Evolutionary conservation across 2,113 vertebrate genomes (phyloP), one percentile per base, ranked within the genome.

Genomic region (Columbina picui): DNA sequence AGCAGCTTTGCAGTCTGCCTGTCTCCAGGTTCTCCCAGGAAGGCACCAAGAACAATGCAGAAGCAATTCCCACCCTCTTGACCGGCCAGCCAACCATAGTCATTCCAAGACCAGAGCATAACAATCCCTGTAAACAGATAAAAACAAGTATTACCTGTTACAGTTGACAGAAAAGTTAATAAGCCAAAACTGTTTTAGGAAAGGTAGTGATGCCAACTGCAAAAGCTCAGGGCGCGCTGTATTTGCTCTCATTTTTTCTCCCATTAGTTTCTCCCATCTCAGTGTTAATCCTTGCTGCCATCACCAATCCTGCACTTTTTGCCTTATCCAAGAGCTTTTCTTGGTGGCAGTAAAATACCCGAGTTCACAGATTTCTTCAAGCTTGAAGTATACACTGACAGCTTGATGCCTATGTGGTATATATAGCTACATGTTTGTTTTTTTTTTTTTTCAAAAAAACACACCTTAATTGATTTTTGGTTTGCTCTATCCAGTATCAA

Each of bases 31-130:
- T 20, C 6, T 9, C 29, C 41, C 55, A 36, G 19, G 15, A 49
- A 34, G 14, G 14, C 23, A n/a, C 12, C 0, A 0, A 30, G 38
- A 38, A 53, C n/a, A 55, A 11, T 2, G 2, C 61, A 12, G 2
- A 43, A 34, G 34, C 16, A 29, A 7, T 29, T 71, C 47, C 52
- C 29, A 77, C 17, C 34, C 34, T 45, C 17, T 16, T 25, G 16
- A 7, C 16, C 68, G 16, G 8, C 16, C 68, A 64, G 25, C 4
- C 68, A 76, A n/a, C 5, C 63, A 41, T 1, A 13, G 17, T 2
- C 30, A 29, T 39, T 7, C 8, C 50, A 30, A 63, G 4, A 32
- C 9, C 10, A 67, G 34, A 45, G 80, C 52, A 61, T 12, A 56
- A 85, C 71, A 67, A 14, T 3, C 47, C 27, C 36, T 39, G 29